phyloP scores from a whole-genome alignment of 2,888 invertebrate species.

The Rambutsinella grinnellia region DNA sequence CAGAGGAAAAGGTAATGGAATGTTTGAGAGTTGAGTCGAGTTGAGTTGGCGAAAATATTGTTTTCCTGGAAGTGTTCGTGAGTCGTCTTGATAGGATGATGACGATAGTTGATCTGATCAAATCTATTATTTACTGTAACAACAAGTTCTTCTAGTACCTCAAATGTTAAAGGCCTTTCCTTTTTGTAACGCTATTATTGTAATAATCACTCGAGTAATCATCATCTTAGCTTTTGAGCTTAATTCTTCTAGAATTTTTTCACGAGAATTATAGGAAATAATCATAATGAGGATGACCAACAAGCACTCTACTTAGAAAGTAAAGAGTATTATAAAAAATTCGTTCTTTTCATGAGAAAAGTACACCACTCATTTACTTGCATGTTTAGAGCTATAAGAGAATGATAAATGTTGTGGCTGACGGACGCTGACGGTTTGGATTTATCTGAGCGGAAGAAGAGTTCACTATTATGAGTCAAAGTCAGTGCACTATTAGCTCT shows the following conservation, averaged over 20 bases:
- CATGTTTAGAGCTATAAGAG: neutral
- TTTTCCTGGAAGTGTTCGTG: constrained; percentile 26
- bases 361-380: neutral
- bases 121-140: neutral
- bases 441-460: constrained; percentile 2
- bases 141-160: no score
- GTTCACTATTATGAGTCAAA: neutral
- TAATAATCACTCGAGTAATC: neutral
- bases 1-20: neutral
- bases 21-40: neutral
- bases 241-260: no score
- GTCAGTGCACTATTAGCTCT: neutral
- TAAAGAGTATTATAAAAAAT: neutral
- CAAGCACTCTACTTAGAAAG: neutral
- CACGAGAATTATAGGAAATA: no score
- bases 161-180: no score
- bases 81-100: neutral
- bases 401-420: neutral
- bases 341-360: neutral
- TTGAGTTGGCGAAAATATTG: neutral
- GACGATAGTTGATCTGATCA: neutral
- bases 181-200: neutral
- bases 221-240: no score
- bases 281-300: constrained; percentile 2
- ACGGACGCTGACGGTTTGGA: neutral